Base-by-base conservation (phyloP, 2,113 vertebrate genomes). In the Struthidea cinerea region DNA sequence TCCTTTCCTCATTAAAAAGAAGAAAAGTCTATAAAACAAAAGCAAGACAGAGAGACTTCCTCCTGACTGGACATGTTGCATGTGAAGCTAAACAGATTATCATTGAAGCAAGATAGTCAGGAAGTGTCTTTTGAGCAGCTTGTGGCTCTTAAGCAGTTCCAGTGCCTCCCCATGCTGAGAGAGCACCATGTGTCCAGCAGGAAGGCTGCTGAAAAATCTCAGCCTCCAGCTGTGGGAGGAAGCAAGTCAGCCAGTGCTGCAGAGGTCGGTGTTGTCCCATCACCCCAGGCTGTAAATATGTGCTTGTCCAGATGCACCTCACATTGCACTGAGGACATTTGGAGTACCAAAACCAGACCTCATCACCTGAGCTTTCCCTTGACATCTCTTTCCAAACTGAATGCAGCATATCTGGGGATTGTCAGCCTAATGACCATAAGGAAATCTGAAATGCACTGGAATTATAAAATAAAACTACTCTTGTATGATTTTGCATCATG, bases 121-220 rank as follows among this genome's bases (percentile, higher is more conserved):
- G 67, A 86, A 22, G 3, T 22, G 61, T 61, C 41, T 93, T 91
- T 73, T 46, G 53, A 88, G 57, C 42, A 65, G n/a, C 90, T 61
- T 86, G 85, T 30, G 50, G n/a, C 46, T 83, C 35, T 87, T 73
- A 85, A 85, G 49, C 61, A 76, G 30, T 56, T 79, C 78, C 77
- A 94, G 65, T 22, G 35, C 37, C 42, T 85, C 37, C 12, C 12
- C 18, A 30, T 17, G 53, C 67, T 74, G 63, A 46, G 75, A 83
- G 11, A 55, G 30, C 35, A 33, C 37, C 23, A 23, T 27, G 55
- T 33, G 46, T 90, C 32, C 0, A 0, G 16, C 9, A 73, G 46
- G 24, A 92, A 86, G 23, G 59, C 22, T 83, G 37, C 33, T 69
- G 59, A 74, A 85, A 83, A 83, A 33, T 21, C 28, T 71, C 49